These are phyloP conservation scores for Anthoptus insignis DNA, from an alignment of 2,888 invertebrate genomes.

Conservation along the genomic window DNA sequence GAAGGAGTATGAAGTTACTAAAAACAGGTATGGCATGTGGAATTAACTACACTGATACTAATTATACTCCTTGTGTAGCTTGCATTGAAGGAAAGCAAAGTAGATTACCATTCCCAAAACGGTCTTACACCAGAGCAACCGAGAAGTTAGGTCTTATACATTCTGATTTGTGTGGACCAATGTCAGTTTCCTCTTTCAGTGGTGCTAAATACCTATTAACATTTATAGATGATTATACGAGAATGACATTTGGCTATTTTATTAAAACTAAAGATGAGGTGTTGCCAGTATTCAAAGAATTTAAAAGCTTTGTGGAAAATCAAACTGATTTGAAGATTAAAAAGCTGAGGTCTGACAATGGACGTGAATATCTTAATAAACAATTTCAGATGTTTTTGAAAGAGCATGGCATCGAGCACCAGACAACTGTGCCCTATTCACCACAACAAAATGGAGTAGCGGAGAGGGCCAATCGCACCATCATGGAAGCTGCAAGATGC, in stretches of 20 bases:
- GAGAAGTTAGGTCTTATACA: not conserved
- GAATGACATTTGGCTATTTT: not conserved
- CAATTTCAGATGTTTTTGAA: not conserved
- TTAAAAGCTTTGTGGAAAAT: conserved; percentile 12
- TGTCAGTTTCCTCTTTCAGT: not conserved
- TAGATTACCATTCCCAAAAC: not conserved
- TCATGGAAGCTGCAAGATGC: not conserved
- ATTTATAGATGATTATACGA: not conserved
- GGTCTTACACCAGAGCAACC: not conserved
- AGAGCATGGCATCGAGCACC: not conserved
- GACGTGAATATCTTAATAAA: not conserved
- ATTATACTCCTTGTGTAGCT: not conserved
- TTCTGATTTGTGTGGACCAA: conserved; percentile 2
- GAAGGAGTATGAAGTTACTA: not conserved
- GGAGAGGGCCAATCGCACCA: not conserved
- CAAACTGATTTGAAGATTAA: conserved; percentile 4
- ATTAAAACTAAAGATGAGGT: not conserved
- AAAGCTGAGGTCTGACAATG: conserved; percentile 1
- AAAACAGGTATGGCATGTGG: not conserved
- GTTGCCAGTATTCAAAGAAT: not conserved
- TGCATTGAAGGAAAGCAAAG: conserved; percentile 10
- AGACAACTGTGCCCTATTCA: not conserved
- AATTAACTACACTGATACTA: not conserved
- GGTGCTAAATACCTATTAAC: not conserved
- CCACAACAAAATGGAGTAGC: conserved; percentile 1